phyloP scores from a whole-genome alignment of 2,888 invertebrate species.

The Oscheius sp. region DNA sequence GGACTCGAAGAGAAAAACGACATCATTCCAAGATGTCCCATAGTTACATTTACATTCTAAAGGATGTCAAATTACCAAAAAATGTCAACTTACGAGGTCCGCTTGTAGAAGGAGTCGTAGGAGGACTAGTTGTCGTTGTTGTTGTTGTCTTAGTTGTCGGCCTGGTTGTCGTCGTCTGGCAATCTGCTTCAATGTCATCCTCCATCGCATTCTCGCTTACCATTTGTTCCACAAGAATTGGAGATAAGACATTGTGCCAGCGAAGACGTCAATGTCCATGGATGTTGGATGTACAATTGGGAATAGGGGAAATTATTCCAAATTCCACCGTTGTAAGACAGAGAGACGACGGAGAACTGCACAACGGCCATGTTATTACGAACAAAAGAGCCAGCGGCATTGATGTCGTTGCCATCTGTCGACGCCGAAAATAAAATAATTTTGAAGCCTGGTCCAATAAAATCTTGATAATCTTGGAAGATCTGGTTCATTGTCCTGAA shows the following conservation, averaged over 20 bases:
- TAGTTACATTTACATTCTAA: conserved; percentile 27
- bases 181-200: neutral
- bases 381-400: conserved; percentile 9
- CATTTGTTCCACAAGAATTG: conserved; percentile 14
- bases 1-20: conserved; percentile 31
- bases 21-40: conserved; percentile 25
- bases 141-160: neutral
- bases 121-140: neutral
- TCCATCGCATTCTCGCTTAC: neutral
- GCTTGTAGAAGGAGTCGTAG: neutral
- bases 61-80: no score
- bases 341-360: conserved; percentile 8
- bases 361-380: conserved; percentile 21
- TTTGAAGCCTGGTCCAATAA: neutral
- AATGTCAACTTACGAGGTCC: conserved; percentile 21
- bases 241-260: neutral
- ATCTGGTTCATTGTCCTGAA: conserved; percentile 28
- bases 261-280: neutral
- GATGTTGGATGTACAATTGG: neutral
- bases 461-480: conserved; percentile 12
- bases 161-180: neutral
- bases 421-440: conserved; percentile 17
- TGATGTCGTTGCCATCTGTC: conserved; percentile 17
- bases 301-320: conserved; percentile 23
- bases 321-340: neutral